A percentile compares a stretch with the other conserved stretches of the same genome.
phyloP scores from a whole-genome alignment of 2,888 invertebrate species.

The Euclidia mi region DNA sequence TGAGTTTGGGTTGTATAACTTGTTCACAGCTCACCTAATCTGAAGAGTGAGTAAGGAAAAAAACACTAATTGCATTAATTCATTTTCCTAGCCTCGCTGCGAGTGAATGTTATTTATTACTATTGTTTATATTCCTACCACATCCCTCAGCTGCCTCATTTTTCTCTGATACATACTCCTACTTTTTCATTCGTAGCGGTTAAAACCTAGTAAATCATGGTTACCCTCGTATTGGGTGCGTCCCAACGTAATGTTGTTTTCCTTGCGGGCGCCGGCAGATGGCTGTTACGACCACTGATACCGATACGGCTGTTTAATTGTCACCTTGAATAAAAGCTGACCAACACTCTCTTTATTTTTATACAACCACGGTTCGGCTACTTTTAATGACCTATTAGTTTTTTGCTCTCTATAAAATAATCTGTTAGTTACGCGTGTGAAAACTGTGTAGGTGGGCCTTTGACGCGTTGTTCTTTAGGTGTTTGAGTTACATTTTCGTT shows the following conservation, averaged over 20 bases:
- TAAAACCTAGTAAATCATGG: conserved; percentile 21
- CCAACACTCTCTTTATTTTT: conserved; percentile 41
- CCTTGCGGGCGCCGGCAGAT: conserved; percentile 47
- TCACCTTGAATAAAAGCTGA: conserved; percentile 53
- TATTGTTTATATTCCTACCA: too few relatives aligned
- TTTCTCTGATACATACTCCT: too few relatives aligned
- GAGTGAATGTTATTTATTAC: too few relatives aligned
- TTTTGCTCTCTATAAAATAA: conserved; percentile 6
- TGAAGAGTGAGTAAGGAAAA: too few relatives aligned
- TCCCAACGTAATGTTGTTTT: conserved; percentile 47
- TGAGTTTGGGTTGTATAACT: too few relatives aligned
- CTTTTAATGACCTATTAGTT: conserved; percentile 19
- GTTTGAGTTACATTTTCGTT: too few relatives aligned
- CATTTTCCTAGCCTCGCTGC: too few relatives aligned
- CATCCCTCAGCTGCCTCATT: too few relatives aligned
- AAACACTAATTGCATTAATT: too few relatives aligned
- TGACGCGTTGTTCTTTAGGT: too few relatives aligned
- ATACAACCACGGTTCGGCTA: conserved; percentile 28
- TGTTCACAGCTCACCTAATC: too few relatives aligned
- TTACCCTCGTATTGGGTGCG: conserved; percentile 14
- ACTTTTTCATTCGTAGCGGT: too few relatives aligned
- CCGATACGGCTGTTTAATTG: conserved; percentile 51
- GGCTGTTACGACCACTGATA: conserved; percentile 42
- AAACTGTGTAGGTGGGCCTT: background rate
- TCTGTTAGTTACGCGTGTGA: background rate